Evolutionary conservation across 2,888 invertebrate species (phyloP), one percentile per base, ranked within the genome.

Genomic region (Cheilosia urbana): DNA sequence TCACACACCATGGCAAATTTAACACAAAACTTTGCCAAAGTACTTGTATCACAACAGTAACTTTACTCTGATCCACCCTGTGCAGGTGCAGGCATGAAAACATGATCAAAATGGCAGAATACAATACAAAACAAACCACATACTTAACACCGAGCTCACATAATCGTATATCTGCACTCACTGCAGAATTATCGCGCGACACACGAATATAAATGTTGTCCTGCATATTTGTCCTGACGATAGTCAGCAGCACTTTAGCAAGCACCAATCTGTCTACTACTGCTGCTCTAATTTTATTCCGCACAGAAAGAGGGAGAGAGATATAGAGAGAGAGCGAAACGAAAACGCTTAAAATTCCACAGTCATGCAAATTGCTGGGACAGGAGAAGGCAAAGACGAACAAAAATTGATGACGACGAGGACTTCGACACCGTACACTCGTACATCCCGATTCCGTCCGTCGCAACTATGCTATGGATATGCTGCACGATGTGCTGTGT

Each of bases 401-500:
- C 37, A 63, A 75, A 76, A 76, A 85, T 75, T 80, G 81, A 85
- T 72, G 85, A 75, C 75, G 75, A 65, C 66, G 76, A 85, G 81
- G 72, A 81, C 68, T 85, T 85, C 76, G 80, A 81, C 80, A 84
- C 65, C 69, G 58, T 34, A 75, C n/a, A 62, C 27, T 45, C 49
- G 49, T 19, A 60, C 24, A 53, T 68, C 42, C 58, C 27, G 65
- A 71, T 60, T 65, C 62, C 37, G 37, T 3, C 30, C 13, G 15
- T 77, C 72, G 68, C 76, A 85, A 85, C 75, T 85, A 72, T 80
- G 80, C 77, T 78, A 71, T 55, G 58, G 60, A 72, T 79, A 75
- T 68, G 55, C 30, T 71, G 60, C 58, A 24, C 24, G 24, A 47
- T 75, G 87, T 68, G 78, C 72, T 87, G 88, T 90, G 90, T 90